Evolutionary conservation across 2,797 vertebrate species (phyloP).

Genomic region (Hyperoplus lanceolatus): DNA sequence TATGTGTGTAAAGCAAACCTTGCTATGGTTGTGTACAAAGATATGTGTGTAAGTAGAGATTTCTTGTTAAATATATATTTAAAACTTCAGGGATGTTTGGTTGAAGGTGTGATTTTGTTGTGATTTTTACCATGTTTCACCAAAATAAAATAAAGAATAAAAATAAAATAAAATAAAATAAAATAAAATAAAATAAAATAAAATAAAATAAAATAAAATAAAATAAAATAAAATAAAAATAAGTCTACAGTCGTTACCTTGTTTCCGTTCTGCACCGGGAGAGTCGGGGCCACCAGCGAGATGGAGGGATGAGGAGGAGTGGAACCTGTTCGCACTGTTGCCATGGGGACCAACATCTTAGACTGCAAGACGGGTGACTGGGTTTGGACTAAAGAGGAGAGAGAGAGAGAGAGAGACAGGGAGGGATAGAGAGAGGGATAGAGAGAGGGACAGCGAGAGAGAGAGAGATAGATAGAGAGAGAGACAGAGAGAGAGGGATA

Average conservation of each 20-base stretch:
- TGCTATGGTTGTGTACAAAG: too few species aligned
- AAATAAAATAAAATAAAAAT: too few species aligned
- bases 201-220: too few species aligned
- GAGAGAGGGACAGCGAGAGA: slow-evolving; percentile 37
- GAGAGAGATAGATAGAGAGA: slow-evolving; percentile 40
- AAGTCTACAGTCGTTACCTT: slow-evolving; percentile 83
- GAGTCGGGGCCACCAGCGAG: slow-evolving; percentile 89
- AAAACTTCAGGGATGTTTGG: too few species aligned
- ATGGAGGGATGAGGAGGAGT: slow-evolving; percentile 86
- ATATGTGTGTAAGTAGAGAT: too few species aligned
- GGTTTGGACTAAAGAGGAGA: slow-evolving; percentile 84
- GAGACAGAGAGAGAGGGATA: slow-evolving; percentile 45
- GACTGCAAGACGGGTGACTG: slow-evolving; percentile 90
- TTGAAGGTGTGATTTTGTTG: too few species aligned
- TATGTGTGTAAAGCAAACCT: too few species aligned
- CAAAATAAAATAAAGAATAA: too few species aligned
- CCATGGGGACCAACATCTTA: slow-evolving; percentile 93
- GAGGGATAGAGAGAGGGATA: slow-evolving; percentile 52
- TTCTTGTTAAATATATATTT: too few species aligned
- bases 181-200: too few species aligned
- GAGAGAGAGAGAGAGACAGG: slow-evolving; percentile 51
- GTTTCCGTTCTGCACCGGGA: slow-evolving; percentile 93
- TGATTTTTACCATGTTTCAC: too few species aligned
- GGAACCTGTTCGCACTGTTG: slow-evolving; percentile 88
- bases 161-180: too few species aligned